phyloP scores from a whole-genome alignment of 2,797 vertebrate genomes.

The Myotis daubentonii region DNA sequence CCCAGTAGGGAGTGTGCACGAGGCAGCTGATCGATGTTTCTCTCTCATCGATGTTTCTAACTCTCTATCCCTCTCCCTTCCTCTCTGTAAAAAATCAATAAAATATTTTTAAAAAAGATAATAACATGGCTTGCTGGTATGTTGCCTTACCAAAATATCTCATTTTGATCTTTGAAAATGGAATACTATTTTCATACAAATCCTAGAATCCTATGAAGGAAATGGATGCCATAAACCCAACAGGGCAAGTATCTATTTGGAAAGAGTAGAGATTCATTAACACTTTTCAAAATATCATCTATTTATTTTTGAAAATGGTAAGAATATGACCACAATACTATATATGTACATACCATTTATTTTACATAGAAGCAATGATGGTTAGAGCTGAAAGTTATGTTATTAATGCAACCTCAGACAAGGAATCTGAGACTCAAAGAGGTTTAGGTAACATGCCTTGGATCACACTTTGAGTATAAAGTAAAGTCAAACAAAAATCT shows the following conservation, averaged over 20 bases:
- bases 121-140: not conserved
- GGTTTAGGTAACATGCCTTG: not conserved
- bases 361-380: not conserved
- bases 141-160: slow-evolving; percentile 17
- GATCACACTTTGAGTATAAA: not conserved
- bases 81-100: too few species aligned
- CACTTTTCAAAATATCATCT: slow-evolving; percentile 32
- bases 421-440: not conserved
- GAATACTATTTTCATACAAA: slow-evolving; percentile 51
- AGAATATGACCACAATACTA: slow-evolving; percentile 5
- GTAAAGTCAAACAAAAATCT: not conserved
- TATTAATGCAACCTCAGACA: not conserved
- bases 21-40: too few species aligned
- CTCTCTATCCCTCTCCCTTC: too few species aligned
- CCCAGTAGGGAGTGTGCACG: too few species aligned
- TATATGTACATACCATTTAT: not conserved
- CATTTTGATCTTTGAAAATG: slow-evolving; percentile 42
- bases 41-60: too few species aligned
- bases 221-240: not conserved
- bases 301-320: slow-evolving; percentile 45
- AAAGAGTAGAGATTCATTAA: slow-evolving; percentile 32
- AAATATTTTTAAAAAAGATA: not conserved
- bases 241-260: slow-evolving; percentile 17
- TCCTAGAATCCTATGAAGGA: slow-evolving; percentile 8
- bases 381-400: not conserved